phyloP scores from a whole-genome alignment of 2,113 vertebrate species.

The Chitala chitala region DNA sequence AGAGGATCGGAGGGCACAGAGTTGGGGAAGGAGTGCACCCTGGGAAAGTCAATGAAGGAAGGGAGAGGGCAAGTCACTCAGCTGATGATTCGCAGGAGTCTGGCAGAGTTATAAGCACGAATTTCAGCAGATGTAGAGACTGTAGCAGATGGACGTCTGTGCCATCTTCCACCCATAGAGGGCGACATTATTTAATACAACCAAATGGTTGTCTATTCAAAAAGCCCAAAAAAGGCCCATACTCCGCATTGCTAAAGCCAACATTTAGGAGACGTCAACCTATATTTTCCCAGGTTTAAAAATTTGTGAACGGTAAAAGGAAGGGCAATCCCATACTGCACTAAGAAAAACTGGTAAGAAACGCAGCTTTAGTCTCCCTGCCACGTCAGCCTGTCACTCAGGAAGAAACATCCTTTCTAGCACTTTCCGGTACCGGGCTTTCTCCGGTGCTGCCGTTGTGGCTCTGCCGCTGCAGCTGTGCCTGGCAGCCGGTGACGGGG shows the following conservation, averaged over 20 bases:
- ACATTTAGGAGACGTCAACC: no score
- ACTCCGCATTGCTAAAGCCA: no score
- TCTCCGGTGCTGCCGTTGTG: neutral
- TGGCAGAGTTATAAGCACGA: neutral
- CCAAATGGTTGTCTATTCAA: neutral
- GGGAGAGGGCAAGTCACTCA: neutral
- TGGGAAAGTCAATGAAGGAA: neutral
- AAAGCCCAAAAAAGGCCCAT: neutral
- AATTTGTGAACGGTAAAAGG: no score
- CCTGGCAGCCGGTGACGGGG: slow-evolving; percentile 64
- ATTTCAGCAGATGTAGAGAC: neutral
- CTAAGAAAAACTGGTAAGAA: no score
- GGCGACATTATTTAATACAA: neutral
- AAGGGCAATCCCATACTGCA: no score
- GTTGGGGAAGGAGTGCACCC: neutral
- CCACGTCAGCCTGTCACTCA: no score
- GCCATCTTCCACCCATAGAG: neutral
- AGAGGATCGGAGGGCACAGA: neutral
- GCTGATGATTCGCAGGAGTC: neutral
- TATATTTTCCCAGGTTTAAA: no score
- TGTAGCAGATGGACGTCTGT: neutral
- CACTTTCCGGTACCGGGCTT: neutral
- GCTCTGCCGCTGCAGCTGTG: no score
- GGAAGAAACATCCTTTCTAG: no score
- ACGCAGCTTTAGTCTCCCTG: no score